phyloP scores from a whole-genome alignment of 1,140 invertebrate species.

The Drosophila oshimai region DNA sequence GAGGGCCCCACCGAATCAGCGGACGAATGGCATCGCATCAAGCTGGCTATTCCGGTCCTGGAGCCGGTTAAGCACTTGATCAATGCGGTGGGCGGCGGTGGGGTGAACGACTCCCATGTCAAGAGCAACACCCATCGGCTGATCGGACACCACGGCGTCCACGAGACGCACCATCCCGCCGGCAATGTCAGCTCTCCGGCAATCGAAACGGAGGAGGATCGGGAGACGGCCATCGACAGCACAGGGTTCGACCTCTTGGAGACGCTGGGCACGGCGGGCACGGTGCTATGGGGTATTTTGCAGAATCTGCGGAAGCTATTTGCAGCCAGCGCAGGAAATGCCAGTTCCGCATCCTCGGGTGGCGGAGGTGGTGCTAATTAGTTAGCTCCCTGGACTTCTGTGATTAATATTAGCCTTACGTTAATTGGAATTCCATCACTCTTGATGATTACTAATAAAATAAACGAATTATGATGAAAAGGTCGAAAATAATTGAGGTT shows the following conservation, averaged over 20 bases:
- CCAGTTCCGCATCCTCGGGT: constrained; percentile 59
- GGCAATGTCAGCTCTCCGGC: constrained; percentile 56
- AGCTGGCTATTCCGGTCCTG: constrained; percentile 65
- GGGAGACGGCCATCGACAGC: constrained; percentile 68
- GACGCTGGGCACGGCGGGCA: constrained; percentile 54
- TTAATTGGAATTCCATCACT: not conserved
- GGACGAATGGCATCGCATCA: constrained; percentile 57
- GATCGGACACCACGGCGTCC: constrained; percentile 52
- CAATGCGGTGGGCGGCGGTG: constrained; percentile 66
- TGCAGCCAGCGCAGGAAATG: constrained; percentile 66
- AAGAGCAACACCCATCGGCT: constrained; percentile 56
- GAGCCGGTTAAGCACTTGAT: constrained; percentile 71
- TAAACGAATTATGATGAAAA: constrained; percentile 23
- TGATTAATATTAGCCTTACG: constrained; percentile 63
- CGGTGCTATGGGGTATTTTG: constrained; percentile 51
- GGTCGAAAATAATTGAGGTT: not conserved
- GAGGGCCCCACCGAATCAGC: constrained; percentile 44
- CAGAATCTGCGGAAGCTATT: constrained; percentile 60
- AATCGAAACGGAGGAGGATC: constrained; percentile 76
- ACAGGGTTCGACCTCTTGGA: constrained; percentile 68
- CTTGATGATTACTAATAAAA: constrained; percentile 50
- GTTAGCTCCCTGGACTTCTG: constrained; percentile 31
- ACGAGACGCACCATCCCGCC: constrained; percentile 39
- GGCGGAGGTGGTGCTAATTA: constrained; percentile 41
- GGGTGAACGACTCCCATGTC: constrained; percentile 63